Evolutionary conservation across 2,113 vertebrate species (phyloP).

Genomic region (Urocitellus parryii): DNA sequence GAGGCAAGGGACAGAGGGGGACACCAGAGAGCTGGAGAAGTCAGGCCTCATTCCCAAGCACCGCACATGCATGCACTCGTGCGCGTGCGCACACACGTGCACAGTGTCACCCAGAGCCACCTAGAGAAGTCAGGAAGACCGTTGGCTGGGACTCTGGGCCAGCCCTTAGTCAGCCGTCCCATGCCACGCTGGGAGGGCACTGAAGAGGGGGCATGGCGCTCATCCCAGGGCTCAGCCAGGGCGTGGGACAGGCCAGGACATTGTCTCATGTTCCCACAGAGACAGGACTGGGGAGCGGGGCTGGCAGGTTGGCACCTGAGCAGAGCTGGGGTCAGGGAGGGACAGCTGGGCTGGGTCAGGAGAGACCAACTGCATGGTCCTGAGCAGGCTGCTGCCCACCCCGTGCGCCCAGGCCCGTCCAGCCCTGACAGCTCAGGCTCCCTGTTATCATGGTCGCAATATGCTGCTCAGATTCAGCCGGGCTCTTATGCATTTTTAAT

Average conservation of each 20-base stretch:
- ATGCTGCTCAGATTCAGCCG: background rate
- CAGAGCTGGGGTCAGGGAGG: background rate
- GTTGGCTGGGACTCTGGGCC: too few relatives aligned
- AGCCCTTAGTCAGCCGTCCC: background rate
- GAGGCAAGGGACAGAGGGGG: background rate
- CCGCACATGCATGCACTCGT: fast-evolving
- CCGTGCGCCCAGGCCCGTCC: background rate
- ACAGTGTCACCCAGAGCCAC: background rate
- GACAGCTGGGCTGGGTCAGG: background rate
- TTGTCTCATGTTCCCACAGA: background rate
- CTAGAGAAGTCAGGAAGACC: background rate
- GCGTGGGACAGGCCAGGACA: background rate
- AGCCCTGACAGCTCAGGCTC: background rate
- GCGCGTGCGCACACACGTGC: fast-evolving
- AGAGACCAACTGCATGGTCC: background rate
- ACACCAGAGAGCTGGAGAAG: background rate
- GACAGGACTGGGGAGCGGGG: background rate
- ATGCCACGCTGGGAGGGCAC: fast-evolving
- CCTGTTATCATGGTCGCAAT: fast-evolving
- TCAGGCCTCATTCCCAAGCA: background rate
- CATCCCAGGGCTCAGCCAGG: background rate
- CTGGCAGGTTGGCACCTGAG: background rate
- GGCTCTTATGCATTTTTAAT: conserved; percentile 43
- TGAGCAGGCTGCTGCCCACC: background rate
- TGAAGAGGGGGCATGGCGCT: fast-evolving